A percentile compares a stretch with the other conserved stretches of the same genome.
These are phyloP conservation scores for Darevskia mixta DNA, from an alignment of 2,797 vertebrate species.

Conservation along the genomic window DNA sequence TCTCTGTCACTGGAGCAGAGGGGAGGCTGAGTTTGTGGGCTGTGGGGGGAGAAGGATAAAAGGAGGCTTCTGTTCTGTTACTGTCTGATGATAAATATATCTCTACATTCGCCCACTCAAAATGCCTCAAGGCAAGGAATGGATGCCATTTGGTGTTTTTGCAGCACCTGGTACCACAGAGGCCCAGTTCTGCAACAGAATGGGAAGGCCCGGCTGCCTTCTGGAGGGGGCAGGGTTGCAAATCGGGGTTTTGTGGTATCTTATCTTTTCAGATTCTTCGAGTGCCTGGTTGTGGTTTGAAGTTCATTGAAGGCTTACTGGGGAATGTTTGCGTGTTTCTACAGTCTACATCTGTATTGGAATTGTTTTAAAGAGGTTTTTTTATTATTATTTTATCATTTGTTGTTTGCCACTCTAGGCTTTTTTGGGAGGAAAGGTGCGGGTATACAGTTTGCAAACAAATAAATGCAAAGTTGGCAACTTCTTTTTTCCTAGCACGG, in stretches of 20 bases:
- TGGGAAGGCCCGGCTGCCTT: background rate
- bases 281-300: background rate
- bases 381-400: too few relatives aligned
- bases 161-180: background rate
- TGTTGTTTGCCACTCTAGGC: too few relatives aligned
- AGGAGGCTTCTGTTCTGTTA: slow-evolving; percentile 15
- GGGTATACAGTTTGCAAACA: too few relatives aligned
- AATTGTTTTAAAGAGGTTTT: too few relatives aligned
- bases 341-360: too few relatives aligned
- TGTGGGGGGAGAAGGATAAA: background rate
- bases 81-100: slow-evolving; percentile 42
- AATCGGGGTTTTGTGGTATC: background rate
- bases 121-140: slow-evolving; percentile 24
- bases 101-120: slow-evolving; percentile 27
- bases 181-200: background rate
- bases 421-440: too few relatives aligned
- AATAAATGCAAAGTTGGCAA: too few relatives aligned
- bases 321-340: background rate
- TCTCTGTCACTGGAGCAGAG: slow-evolving; percentile 17
- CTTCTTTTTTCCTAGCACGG: background rate
- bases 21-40: background rate
- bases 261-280: background rate
- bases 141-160: slow-evolving; percentile 7
- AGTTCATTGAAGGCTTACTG: background rate
- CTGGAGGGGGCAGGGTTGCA: background rate